These are phyloP conservation scores for Trachelus iudaicus DNA, from an alignment of 2,888 invertebrate species.

Conservation along the genomic window DNA sequence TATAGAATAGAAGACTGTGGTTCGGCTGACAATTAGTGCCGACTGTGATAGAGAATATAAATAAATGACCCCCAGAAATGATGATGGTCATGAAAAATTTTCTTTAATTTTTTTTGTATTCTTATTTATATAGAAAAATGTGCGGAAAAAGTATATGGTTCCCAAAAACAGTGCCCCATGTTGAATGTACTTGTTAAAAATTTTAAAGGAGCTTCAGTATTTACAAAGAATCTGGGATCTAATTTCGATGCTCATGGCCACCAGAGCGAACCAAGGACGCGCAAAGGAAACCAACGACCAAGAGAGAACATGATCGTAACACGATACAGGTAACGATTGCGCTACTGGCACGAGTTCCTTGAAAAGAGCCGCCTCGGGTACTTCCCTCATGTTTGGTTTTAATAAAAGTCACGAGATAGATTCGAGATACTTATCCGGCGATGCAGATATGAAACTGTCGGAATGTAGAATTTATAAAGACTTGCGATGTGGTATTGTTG, in stretches of 20 bases:
- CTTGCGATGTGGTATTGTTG: too few relatives aligned
- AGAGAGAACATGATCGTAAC: not conserved
- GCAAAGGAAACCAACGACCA: constrained; percentile 1
- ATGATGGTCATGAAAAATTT: not conserved
- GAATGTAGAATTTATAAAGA: not conserved
- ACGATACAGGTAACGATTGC: not conserved
- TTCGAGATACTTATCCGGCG: not conserved
- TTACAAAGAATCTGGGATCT: not conserved
- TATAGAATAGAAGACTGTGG: constrained; percentile 43
- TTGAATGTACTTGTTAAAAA: not conserved
- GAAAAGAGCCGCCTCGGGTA: not conserved
- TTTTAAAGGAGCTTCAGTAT: not conserved
- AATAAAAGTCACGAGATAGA: not conserved
- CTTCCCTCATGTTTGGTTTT: not conserved
- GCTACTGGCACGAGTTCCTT: not conserved
- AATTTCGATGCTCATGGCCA: constrained; percentile 12
- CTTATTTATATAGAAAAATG: not conserved
- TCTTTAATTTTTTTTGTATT: not conserved
- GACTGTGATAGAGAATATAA: constrained; percentile 38
- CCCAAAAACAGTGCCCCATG: not conserved
- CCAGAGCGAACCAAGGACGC: constrained; percentile 23
- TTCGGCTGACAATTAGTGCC: constrained; percentile 34
- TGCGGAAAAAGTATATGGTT: not conserved
- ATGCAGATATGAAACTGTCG: not conserved
- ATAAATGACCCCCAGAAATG: constrained; percentile 11